Conservation (phyloP, 30 jellyfish, hydroid and myxozoan genomes). For the Aurelia aurita complex sp. Pacific region DNA sequence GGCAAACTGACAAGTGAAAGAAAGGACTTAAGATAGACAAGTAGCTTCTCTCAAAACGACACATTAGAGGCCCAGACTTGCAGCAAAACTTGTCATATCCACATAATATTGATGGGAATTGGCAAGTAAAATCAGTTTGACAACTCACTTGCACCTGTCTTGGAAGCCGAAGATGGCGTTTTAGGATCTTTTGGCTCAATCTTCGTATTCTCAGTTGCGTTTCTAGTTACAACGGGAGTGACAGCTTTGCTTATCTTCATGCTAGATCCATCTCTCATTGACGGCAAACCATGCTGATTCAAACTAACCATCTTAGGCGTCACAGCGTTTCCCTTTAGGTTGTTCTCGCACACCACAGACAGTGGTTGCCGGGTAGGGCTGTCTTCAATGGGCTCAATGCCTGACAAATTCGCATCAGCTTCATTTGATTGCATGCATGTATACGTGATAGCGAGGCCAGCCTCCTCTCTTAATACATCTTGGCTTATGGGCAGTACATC, state of each 20-base stretch:
- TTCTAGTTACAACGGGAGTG: not conserved
- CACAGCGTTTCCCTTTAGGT: not conserved
- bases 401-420: conserved; percentile 15
- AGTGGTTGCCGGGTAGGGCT: conserved; percentile 60
- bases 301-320: not conserved
- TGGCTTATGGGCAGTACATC: conserved; percentile 2
- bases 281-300: conserved; percentile 29
- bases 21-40: no score
- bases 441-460: no score
- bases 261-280: conserved; percentile 49
- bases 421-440: no score
- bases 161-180: conserved; percentile 13
- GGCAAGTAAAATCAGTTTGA: no score
- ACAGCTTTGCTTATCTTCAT: conserved; percentile 21
- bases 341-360: conserved; percentile 40
- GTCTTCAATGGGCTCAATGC: conserved; percentile 37
- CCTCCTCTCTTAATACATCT: not conserved
- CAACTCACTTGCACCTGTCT: not conserved
- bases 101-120: no score
- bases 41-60: no score
- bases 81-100: no score
- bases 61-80: no score
- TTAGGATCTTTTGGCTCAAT: conserved; percentile 8
- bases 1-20: no score
- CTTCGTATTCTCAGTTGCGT: not conserved